Conservation (phyloP, 2,888 invertebrate genomes). For the Zhengitettix transpicula region DNA sequence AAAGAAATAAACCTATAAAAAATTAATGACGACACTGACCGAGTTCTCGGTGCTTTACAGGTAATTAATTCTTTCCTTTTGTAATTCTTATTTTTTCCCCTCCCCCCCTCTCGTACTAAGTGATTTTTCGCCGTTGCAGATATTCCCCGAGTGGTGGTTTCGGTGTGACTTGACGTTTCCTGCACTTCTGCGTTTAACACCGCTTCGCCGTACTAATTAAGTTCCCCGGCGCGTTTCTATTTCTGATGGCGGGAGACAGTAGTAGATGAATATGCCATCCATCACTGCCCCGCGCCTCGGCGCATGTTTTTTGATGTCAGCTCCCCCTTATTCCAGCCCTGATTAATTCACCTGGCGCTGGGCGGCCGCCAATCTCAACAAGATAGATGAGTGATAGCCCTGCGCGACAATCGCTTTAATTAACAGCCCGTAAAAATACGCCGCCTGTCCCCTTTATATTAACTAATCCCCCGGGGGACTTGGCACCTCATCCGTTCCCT, state of each 20-base stretch:
- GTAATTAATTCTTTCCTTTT: too few relatives aligned
- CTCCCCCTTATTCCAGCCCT: constrained; percentile 4
- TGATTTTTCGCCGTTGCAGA: too few relatives aligned
- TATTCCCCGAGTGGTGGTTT: too few relatives aligned
- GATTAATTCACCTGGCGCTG: constrained; percentile 8
- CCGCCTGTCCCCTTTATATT: background rate
- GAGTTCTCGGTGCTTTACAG: too few relatives aligned
- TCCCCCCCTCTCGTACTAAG: too few relatives aligned
- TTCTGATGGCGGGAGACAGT: background rate
- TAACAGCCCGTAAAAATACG: background rate
- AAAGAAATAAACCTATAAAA: too few relatives aligned
- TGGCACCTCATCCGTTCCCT: too few relatives aligned
- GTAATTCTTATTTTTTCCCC: too few relatives aligned
- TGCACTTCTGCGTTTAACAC: too few relatives aligned
- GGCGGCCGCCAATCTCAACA: constrained; percentile 6
- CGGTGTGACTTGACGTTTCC: too few relatives aligned
- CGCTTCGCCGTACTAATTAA: background rate
- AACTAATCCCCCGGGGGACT: background rate
- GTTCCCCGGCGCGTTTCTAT: background rate
- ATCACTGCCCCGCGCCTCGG: background rate
- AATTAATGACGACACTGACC: too few relatives aligned
- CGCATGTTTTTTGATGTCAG: constrained; percentile 4
- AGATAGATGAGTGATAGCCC: constrained; percentile 3
- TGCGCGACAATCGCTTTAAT: background rate
- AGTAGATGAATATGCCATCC: constrained; percentile 8